Evolutionary conservation across 2,888 invertebrate genomes (phyloP), one percentile per base, ranked within the genome.

Genomic region (Trilocha varians): DNA sequence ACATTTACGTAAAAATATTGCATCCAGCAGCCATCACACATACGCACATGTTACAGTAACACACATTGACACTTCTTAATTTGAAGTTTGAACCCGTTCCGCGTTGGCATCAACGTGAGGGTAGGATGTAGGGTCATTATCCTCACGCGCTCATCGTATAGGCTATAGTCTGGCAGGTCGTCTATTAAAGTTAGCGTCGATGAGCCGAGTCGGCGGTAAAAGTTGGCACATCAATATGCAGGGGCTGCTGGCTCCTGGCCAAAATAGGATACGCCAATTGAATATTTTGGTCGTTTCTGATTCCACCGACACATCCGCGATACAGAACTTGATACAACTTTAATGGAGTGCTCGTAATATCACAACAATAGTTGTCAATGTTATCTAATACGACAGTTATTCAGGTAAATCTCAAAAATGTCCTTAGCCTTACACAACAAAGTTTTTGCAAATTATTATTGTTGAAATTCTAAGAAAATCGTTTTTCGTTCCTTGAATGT

Each of bases 151-250:
- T 70, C 64, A 59, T 60, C 53, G 59, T 53, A 58, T 60, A 59
- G 61, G 60, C 61, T 64, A 62, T 59, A 65, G 65, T 70, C 76
- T 74, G 76, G 75, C 77, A 70, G 75, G 69, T 68, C 59, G 64
- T 61, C 59, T 53, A 60, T 47, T 59, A 62, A 70, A 72, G 64
- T 70, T 69, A 58, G 66, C 58, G 53, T 52, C 69, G 66, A 72
- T 70, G 70, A 70, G 73, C 73, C 70, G 74, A 75, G 65, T 70
- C 68, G 65, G 62, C 65, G 62, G 67, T 60, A 70, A 71, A 77
- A 78, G 75, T 77, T 77, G 73, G 77, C 77, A 74, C 76, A 76
- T 76, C 77, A 78, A 76, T 74, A 78, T 76, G 74, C 76, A 71
- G 68, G 64, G 66, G 63, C 65, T 67, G 50, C 68, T 80, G 80